Evolutionary conservation across 2,888 invertebrate species (phyloP), one percentile per base, ranked within the genome.

Genomic region (Drosophila suboccidentalis): DNA sequence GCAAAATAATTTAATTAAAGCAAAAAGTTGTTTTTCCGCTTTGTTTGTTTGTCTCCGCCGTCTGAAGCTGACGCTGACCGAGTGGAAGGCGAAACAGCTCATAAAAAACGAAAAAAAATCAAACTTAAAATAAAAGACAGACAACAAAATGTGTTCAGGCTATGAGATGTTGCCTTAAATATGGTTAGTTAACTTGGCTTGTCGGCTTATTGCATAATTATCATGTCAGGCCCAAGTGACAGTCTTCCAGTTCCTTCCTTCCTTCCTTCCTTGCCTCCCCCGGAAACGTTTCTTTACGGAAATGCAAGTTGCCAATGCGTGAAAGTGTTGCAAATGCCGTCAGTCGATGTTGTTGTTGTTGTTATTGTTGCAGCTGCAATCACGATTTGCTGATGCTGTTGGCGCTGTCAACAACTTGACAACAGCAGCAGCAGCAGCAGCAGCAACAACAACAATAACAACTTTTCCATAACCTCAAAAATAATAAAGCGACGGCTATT

Each of bases 401-500:
- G 46, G 36, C 13, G 36, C 57, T 58, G 58, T 71, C 75, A 75
- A 79, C 55, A 71, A 58, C 66, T 61, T 51, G 58, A 46, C 32
- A 44, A 36, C 55, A 55, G 22, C n/a, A 53, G 36, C 57, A 43
- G 36, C 57, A 43, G 10, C 13, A 36, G 10, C 75, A 67, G 73
- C 54, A 71, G 59, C 15, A 53, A 39, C 47, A 22, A 39, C 15
- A 41, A 15, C 75, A 70, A 75, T 51, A 69, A 65, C 61, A 83
- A 74, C 77, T 79, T 89, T 85, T 80, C 79, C 79, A 83, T 81
- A 86, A 89, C 81, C 84, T 83, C 71, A 83, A 78, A 82, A 78
- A 58, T 59, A 65, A 64, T 58, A 49, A 63, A 59, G 70, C 67
- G 69, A 49, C 54, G 62, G 58, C 84, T 85, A 80, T 87, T 85